Conservation (phyloP, 1,140 invertebrate species). For the Euwallacea fornicatus region DNA sequence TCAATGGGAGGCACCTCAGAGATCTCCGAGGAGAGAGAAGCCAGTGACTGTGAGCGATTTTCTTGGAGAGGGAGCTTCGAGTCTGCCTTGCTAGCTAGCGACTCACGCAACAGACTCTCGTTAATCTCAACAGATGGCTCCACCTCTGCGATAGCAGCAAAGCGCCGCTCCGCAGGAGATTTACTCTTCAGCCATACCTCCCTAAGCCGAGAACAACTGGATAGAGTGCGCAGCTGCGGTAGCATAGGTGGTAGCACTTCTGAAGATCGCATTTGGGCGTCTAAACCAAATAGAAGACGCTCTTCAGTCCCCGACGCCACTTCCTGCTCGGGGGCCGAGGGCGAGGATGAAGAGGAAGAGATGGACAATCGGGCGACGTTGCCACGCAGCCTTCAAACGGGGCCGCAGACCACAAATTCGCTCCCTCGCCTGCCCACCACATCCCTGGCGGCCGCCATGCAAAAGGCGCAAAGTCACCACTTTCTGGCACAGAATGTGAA, state of each 20-base stretch:
- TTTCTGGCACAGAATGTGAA: conserved; percentile 69
- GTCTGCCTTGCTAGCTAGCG: conserved; percentile 79
- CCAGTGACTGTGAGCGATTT: conserved; percentile 86
- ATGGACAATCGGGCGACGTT: conserved; percentile 61
- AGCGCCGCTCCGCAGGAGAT: conserved; percentile 77
- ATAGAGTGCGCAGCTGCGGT: conserved; percentile 77
- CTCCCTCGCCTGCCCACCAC: conserved; percentile 70
- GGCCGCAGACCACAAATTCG: conserved; percentile 70
- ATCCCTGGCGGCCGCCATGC: conserved; percentile 62
- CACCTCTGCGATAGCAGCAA: conserved; percentile 67
- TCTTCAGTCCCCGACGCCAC: conserved; percentile 72
- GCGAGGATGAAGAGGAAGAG: conserved; percentile 66
- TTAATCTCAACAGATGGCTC: conserved; percentile 68
- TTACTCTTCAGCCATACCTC: conserved; percentile 71
- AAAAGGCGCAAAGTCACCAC: conserved; percentile 70
- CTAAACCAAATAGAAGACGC: conserved; percentile 58
- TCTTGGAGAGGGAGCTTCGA: conserved; percentile 90
- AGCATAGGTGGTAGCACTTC: conserved; percentile 72
- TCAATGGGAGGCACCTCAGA: conserved; percentile 56
- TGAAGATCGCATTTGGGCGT: conserved; percentile 60
- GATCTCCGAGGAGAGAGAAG: conserved; percentile 70
- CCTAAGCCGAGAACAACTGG: conserved; percentile 72
- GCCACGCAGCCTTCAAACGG: conserved; percentile 65
- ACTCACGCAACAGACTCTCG: conserved; percentile 76
- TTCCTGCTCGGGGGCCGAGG: conserved; percentile 63